phyloP scores from a whole-genome alignment of 2,888 invertebrate species.

The Parthenolecanium corni region DNA sequence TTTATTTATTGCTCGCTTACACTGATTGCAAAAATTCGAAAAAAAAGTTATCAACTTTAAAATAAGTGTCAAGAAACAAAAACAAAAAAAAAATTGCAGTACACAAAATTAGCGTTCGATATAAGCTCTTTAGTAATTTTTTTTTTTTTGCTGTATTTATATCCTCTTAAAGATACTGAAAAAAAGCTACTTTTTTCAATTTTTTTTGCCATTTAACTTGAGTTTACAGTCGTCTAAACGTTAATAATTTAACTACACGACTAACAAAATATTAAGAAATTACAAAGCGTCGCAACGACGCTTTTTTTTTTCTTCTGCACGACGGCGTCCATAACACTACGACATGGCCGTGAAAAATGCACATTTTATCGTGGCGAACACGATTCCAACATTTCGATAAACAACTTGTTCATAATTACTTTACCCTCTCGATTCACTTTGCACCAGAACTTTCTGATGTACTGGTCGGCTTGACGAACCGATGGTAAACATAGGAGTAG shows the following conservation, averaged over 20 bases:
- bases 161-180: constrained; percentile 17
- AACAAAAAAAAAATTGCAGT: neutral
- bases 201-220: neutral
- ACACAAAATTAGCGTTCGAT: constrained; percentile 18
- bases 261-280: neutral
- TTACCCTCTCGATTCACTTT: constrained; percentile 74
- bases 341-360: no score
- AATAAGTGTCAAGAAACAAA: neutral
- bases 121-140: constrained; percentile 24
- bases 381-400: constrained; percentile 90
- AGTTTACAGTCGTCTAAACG: neutral
- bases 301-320: neutral
- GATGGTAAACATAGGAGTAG: constrained; percentile 78
- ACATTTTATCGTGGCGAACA: constrained; percentile 38
- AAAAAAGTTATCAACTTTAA: no score
- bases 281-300: neutral
- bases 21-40: no score
- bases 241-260: neutral
- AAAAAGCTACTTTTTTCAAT: constrained; percentile 9
- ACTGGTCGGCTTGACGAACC: constrained; percentile 76
- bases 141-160: neutral
- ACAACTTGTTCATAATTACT: constrained; percentile 90
- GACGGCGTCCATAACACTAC: neutral
- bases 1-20: no score
- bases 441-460: constrained; percentile 83